phyloP scores from a whole-genome alignment of 1,140 invertebrate genomes.

The Steinernema feltiae region DNA sequence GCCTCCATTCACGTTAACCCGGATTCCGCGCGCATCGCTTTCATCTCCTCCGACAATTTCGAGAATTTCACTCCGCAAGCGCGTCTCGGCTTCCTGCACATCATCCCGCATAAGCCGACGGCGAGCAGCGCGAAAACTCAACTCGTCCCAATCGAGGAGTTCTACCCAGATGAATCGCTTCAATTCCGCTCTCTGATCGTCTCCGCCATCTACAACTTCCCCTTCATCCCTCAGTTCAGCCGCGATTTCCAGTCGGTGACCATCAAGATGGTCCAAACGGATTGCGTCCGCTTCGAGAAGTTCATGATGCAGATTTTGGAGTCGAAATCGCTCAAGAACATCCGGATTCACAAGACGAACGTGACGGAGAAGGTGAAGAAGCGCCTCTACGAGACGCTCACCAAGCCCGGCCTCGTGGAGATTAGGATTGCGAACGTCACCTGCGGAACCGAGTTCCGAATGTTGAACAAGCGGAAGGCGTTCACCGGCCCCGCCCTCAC shows the following conservation, averaged over 20 bases:
- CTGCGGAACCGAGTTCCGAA: not conserved
- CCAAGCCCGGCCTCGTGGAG: not conserved
- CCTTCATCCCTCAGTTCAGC: not conserved
- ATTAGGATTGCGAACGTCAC: not conserved
- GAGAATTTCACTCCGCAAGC: not conserved
- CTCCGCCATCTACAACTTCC: not conserved
- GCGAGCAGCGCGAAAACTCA: not conserved
- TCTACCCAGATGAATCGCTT: not conserved
- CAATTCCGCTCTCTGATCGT: not conserved
- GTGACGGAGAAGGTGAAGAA: not conserved
- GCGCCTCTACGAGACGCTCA: not conserved
- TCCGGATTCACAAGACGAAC: not conserved
- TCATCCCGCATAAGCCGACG: not conserved
- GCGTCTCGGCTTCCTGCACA: not conserved
- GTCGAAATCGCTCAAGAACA: not conserved
- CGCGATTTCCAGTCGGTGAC: not conserved
- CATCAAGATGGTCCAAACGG: not conserved
- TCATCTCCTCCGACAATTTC: not conserved
- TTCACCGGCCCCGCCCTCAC: not conserved
- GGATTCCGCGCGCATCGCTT: not conserved
- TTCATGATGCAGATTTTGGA: not conserved
- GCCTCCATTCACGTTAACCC: not conserved
- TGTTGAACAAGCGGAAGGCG: not conserved
- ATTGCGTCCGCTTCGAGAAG: not conserved
- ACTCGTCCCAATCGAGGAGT: not conserved